Percentiles rank a stretch among this genome's conserved stretches.
phyloP scores from a whole-genome alignment of 2,797 vertebrate genomes.

The Pangasius krempfi region DNA sequence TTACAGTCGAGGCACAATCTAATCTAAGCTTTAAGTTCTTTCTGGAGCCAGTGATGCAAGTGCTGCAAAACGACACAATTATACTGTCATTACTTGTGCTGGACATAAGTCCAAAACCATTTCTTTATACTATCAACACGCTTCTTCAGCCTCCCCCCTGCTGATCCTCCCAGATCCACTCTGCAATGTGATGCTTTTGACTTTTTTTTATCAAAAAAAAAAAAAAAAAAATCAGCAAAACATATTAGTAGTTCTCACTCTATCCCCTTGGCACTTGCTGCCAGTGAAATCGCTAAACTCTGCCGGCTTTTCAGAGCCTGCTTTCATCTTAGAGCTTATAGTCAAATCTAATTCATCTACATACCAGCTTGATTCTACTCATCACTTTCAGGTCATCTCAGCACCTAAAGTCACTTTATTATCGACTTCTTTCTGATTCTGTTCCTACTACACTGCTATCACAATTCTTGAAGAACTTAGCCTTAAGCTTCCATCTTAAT shows the following conservation, averaged over 20 bases:
- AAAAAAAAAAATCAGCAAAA: neutral
- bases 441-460: neutral
- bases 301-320: neutral
- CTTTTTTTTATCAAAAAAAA: neutral
- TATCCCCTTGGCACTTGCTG: neutral
- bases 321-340: conserved; percentile 44
- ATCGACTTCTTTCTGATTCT: neutral
- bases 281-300: neutral
- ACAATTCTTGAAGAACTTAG: neutral
- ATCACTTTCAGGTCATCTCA: neutral
- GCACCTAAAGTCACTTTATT: neutral
- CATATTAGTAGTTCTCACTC: neutral
- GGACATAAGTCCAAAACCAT: neutral
- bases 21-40: neutral
- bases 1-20: neutral
- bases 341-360: conserved; percentile 22
- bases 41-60: neutral
- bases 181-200: neutral
- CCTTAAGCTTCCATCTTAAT: neutral
- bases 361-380: neutral
- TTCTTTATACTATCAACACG: neutral
- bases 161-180: neutral
- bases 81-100: neutral
- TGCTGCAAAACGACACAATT: neutral
- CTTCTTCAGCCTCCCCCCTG: neutral